Percentiles rank a stretch among this genome's conserved stretches.
Evolutionary conservation across 2,888 invertebrate species (phyloP).

Genomic region (Oscheius sp.): DNA sequence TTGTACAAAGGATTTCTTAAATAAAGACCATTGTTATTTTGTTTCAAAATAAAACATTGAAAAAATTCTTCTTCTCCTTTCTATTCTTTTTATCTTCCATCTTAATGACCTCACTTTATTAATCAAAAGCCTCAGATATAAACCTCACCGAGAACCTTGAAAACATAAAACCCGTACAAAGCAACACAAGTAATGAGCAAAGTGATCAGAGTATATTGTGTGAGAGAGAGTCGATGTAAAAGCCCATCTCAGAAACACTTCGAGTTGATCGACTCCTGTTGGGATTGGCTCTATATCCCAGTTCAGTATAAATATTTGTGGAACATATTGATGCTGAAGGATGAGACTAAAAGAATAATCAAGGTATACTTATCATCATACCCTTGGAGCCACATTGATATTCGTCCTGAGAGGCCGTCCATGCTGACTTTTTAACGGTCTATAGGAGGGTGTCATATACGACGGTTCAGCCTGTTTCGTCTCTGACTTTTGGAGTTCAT

Average conservation of each 20-base stretch:
- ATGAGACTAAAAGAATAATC: neutral
- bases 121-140: too few relatives aligned
- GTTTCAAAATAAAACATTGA: too few relatives aligned
- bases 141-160: too few relatives aligned
- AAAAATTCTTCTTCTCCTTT: too few relatives aligned
- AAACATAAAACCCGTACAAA: too few relatives aligned
- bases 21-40: too few relatives aligned
- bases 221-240: neutral
- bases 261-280: neutral
- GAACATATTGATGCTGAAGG: constrained; percentile 50
- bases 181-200: too few relatives aligned
- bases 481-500: constrained; percentile 66
- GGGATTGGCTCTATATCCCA: constrained; percentile 68
- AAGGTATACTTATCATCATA: neutral
- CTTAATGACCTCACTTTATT: too few relatives aligned
- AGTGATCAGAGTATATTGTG: too few relatives aligned
- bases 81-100: too few relatives aligned
- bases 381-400: constrained; percentile 81
- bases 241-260: neutral
- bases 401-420: constrained; percentile 93
- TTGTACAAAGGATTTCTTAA: too few relatives aligned
- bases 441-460: constrained; percentile 79
- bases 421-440: constrained; percentile 90
- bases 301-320: constrained; percentile 65
- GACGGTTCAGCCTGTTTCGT: constrained; percentile 56